Conservation (phyloP, 2,797 vertebrate species). For the Arctocebus calabarensis region DNA sequence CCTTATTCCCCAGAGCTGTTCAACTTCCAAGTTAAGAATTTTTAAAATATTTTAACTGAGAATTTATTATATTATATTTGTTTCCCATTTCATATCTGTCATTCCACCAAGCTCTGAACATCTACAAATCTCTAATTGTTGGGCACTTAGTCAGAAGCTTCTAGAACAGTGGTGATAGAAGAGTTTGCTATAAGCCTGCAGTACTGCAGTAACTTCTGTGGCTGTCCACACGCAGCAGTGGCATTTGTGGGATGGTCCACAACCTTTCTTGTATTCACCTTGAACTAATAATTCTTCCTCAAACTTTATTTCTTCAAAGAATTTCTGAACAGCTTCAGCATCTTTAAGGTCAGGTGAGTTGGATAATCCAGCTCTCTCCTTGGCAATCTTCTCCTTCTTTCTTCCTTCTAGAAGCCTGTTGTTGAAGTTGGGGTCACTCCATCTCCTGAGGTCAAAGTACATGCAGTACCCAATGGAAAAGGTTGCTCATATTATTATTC, state of each 20-base stretch:
- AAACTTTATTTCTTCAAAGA: no score
- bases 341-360: no score
- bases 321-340: no score
- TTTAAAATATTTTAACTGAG: slow-evolving; percentile 67
- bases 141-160: slow-evolving; percentile 98
- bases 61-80: slow-evolving; percentile 76
- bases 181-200: slow-evolving; percentile 98
- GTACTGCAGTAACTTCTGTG: slow-evolving; percentile 91
- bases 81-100: slow-evolving; percentile 94
- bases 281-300: no score
- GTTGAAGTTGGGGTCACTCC: no score
- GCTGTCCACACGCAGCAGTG: slow-evolving; percentile 97
- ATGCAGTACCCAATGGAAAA: no score
- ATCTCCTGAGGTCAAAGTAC: no score
- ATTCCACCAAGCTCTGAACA: slow-evolving; percentile 93
- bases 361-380: no score
- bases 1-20: slow-evolving; percentile 69
- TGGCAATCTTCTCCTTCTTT: no score
- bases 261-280: slow-evolving; percentile 98
- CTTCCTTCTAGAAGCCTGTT: no score
- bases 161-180: slow-evolving; percentile 97
- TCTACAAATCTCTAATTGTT: slow-evolving; percentile 95
- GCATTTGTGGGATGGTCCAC: slow-evolving; percentile 99
- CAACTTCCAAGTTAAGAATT: slow-evolving; percentile 86
- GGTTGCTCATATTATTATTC: no score